Base-by-base conservation (phyloP, 2,888 invertebrate species). In the Bursaphelenchus okinawaensis region DNA sequence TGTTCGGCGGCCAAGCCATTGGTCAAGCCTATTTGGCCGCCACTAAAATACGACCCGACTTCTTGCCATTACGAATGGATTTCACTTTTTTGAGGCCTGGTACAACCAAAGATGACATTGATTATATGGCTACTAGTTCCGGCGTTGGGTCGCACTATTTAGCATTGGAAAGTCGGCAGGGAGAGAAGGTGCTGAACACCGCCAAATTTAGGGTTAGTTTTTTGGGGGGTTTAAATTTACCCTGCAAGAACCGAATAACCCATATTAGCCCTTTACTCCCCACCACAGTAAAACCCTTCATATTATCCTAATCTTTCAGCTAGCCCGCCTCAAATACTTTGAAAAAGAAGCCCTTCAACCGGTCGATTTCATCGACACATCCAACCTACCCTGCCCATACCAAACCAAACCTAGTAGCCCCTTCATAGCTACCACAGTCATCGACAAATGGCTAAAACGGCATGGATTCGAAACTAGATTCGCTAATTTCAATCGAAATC, bases 1-100 rank as follows among this genome's bases (percentile, higher is more conserved):
- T 62, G 1, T 62, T 62, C 6, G 62, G 62, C 31, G 62, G 62
- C 20, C 20, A 23, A 19, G 20, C 62, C n/a, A 54, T 20, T n/a
- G 62, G n/a, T 22, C 62, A 62, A 4, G 28, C 22, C 19, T 62
- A 62, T 6, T 19, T 22, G 27, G 62, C 55, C 4, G 61, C 55
- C 2, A 62, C 19, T 4, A 19, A 22, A 3, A 27, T 63, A n/a
- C 55, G 58, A 20, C 2, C 9, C 7, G 26, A 23, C 12, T 19
- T 3, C 12, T 8, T 22, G 12, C 58, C 55, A 2, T n/a, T 63
- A 16, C 58, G 27, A 55, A 52, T 62, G 58, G 63, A 63, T 20
- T 20, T 65, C 4, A 63, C 20, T 3, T 62, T 62, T 6, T 20
- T 62, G 12, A 7, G 22, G 23, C 26, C 22, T 22, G 62, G 62